Evolutionary conservation across 2,113 vertebrate species (phyloP).

Genomic region (Channa argus): DNA sequence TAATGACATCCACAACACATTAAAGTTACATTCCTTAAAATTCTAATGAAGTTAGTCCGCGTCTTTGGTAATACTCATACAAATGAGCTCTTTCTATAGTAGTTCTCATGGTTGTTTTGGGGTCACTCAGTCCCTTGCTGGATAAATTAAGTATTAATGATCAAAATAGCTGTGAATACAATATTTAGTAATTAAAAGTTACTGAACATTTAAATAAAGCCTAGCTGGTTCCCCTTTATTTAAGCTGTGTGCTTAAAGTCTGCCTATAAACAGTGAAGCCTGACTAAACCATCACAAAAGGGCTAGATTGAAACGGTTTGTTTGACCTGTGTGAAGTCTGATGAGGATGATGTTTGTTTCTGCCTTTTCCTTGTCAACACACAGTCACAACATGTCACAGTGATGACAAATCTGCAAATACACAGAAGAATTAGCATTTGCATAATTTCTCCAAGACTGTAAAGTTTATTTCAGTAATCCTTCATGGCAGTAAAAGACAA

Average conservation of each 20-base stretch:
- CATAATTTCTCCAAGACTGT: slow-evolving; percentile 64
- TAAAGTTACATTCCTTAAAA: not conserved
- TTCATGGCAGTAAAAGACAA: slow-evolving; percentile 93
- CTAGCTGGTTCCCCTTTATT: not conserved
- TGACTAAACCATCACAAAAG: not conserved
- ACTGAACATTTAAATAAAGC: not conserved
- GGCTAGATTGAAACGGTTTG: slow-evolving; percentile 27
- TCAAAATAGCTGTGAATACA: too few species aligned
- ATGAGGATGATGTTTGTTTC: slow-evolving; percentile 10
- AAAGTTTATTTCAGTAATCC: slow-evolving; percentile 86
- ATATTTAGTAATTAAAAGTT: not conserved
- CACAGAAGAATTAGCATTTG: slow-evolving; percentile 20
- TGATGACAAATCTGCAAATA: not conserved
- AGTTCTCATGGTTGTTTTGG: not conserved
- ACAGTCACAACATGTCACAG: slow-evolving; percentile 3
- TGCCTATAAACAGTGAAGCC: too few species aligned
- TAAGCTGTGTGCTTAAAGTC: not conserved
- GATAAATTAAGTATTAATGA: too few species aligned
- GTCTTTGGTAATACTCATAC: too few species aligned
- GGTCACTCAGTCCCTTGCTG: too few species aligned
- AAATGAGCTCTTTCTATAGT: not conserved
- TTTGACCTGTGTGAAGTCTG: slow-evolving; percentile 27
- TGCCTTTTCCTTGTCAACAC: slow-evolving; percentile 70
- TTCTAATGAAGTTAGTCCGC: too few species aligned
- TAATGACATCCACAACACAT: not conserved